Percentiles rank a stretch among this genome's conserved stretches.
phyloP scores from a whole-genome alignment of 2,888 invertebrate species.

The Drosophila borealis region DNA sequence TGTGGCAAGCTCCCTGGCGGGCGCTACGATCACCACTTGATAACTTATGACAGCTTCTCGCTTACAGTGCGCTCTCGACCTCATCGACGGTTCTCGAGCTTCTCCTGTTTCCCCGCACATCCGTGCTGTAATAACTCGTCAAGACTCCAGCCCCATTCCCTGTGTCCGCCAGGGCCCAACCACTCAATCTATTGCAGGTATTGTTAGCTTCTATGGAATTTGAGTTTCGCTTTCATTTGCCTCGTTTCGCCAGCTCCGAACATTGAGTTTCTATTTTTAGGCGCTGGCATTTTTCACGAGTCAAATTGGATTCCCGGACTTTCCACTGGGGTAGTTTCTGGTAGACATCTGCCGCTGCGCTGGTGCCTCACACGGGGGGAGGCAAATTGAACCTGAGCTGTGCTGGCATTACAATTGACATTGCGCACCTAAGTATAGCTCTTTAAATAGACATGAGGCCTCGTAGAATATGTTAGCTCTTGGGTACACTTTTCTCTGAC shows the following conservation, averaged over 20 bases:
- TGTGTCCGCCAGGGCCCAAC: constrained; percentile 9
- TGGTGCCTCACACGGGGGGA: constrained; percentile 34
- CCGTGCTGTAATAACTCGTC: constrained; percentile 75
- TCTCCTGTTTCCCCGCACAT: constrained; percentile 57
- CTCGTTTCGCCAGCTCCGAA: constrained; percentile 34
- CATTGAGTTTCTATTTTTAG: constrained; percentile 64
- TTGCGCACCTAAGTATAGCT: constrained; percentile 40
- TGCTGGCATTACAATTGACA: constrained; percentile 65
- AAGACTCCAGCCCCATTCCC: constrained; percentile 27
- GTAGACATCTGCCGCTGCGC: constrained; percentile 56
- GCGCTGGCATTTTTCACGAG: constrained; percentile 62
- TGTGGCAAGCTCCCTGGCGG: constrained; percentile 46
- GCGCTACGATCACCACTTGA: constrained; percentile 52
- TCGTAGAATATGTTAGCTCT: constrained; percentile 42
- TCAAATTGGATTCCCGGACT: constrained; percentile 63
- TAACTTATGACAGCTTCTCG: constrained; percentile 73
- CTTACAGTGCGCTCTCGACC: constrained; percentile 29
- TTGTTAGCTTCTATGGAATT: constrained; percentile 54
- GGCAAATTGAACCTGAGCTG: constrained; percentile 69
- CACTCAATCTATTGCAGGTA: constrained; percentile 59
- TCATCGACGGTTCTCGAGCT: constrained; percentile 45
- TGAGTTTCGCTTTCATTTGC: constrained; percentile 57
- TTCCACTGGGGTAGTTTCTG: constrained; percentile 58
- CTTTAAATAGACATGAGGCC: constrained; percentile 53
- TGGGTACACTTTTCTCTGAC: constrained; percentile 61